phyloP scores from a whole-genome alignment of 2,888 invertebrate species.

The Drosophila stalkeri region DNA sequence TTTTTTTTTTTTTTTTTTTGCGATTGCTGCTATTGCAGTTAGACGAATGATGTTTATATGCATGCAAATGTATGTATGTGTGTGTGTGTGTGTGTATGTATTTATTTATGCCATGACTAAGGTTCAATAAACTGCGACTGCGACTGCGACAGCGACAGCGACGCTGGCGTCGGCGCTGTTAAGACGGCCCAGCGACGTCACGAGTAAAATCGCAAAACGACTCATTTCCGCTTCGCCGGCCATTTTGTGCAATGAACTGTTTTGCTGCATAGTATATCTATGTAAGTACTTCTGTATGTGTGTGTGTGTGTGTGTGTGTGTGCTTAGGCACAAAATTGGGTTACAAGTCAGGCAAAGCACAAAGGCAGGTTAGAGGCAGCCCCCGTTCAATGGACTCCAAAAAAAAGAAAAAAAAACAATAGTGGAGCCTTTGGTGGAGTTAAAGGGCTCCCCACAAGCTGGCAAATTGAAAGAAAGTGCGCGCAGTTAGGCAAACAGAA shows the following conservation, averaged over 20 bases:
- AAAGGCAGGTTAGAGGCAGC: slow-evolving; percentile 35
- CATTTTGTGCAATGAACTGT: slow-evolving; percentile 60
- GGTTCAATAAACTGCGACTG: slow-evolving; percentile 72
- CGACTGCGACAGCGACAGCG: slow-evolving; percentile 28
- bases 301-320: slow-evolving; percentile 5
- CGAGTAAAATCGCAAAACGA: slow-evolving; percentile 46
- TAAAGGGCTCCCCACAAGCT: slow-evolving; percentile 57
- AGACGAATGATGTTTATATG: slow-evolving; percentile 14
- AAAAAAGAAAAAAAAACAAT: slow-evolving; percentile 9
- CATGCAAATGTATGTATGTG: slow-evolving; percentile 16
- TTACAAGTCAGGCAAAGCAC: slow-evolving; percentile 66
- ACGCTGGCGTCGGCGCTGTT: slow-evolving; percentile 28
- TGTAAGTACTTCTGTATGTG: background rate
- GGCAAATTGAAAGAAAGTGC: slow-evolving; percentile 65
- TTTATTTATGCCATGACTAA: slow-evolving; percentile 60
- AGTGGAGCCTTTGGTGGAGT: slow-evolving; percentile 7
- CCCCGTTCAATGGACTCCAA: slow-evolving; percentile 39
- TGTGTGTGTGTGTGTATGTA: slow-evolving; percentile 11
- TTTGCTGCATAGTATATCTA: slow-evolving; percentile 18
- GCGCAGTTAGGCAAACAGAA: slow-evolving; percentile 60
- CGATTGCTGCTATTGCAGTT: slow-evolving; percentile 23
- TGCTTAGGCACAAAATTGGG: slow-evolving; percentile 60
- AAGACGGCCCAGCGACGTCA: slow-evolving; percentile 49
- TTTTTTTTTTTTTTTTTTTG: background rate
- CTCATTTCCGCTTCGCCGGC: slow-evolving; percentile 59